Evolutionary conservation across 2,797 vertebrate genomes (phyloP), one percentile per base, ranked within the genome.

Genomic region (Syngnathus rostellatus): DNA sequence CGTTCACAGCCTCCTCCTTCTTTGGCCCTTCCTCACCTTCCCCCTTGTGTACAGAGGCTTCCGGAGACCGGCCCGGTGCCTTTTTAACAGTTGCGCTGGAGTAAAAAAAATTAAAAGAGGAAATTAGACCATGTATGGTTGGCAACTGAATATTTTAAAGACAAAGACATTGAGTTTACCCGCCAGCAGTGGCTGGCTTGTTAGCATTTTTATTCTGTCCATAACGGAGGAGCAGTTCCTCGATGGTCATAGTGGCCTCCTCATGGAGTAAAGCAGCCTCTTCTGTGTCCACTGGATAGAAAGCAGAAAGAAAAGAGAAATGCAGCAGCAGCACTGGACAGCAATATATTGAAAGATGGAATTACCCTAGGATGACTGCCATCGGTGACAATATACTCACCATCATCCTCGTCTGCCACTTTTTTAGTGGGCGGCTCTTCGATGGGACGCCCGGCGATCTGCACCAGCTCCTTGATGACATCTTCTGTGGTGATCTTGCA

Each of bases 161-260:
- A 62, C 61, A 45, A 23, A 46, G 61, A 48, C 14, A 2, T 21
- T 0, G 79, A 88, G 83, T 14, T 0, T 82, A 89, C 88, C 88
- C 86, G 68, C 80, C 60, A 55, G 81, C 81, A 17, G 79, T 78
- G 5, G 80, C 86, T 64, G 89, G 91, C 87, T 96, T 97, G 78
- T 88, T 86, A 73, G 93, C 93, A 66, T 94, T 98, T 55, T 76
- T 81, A 78, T 92, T 92, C 84, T 98, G 97, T 80, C 97, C 96
- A 0, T 97, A 98, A 72, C 97, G 96, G 0, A 94, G 92, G 61
- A 99, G 92, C 77, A 99, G 90, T 85, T 99, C 97, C 87, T 99
- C 97, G 11, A 99, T 98, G 71, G 96, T 98, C 96, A 99, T 98
- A 41, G 96, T 97, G 80, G 97, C 97, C 83, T 99, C 97, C 78